A percentile compares a stretch with the other conserved stretches of the same genome.
phyloP scores from a whole-genome alignment of 2,797 vertebrate genomes.

The Sebastiscus albofasciatus region DNA sequence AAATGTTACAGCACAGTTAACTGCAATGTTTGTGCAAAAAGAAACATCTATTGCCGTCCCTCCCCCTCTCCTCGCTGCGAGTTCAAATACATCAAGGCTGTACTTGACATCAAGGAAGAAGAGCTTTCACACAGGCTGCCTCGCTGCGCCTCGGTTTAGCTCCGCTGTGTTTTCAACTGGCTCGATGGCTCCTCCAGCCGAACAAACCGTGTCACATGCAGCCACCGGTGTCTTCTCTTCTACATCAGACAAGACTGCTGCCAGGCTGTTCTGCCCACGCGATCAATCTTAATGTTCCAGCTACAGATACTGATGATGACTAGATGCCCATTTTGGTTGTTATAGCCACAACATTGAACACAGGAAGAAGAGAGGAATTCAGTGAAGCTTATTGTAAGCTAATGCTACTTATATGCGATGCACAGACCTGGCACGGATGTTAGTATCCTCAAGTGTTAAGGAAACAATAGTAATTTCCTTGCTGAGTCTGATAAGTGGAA shows the following conservation, averaged over 20 bases:
- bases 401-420: neutral
- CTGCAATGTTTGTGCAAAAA: neutral
- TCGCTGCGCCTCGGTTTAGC: neutral
- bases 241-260: neutral
- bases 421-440: neutral
- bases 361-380: neutral
- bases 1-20: neutral
- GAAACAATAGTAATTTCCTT: neutral
- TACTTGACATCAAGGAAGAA: neutral
- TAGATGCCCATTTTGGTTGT: neutral
- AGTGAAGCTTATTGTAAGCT: neutral
- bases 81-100: neutral
- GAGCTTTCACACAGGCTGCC: neutral
- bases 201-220: constrained; percentile 6
- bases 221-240: neutral
- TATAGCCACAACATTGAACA: neutral
- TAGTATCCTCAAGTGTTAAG: neutral
- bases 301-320: neutral
- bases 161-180: neutral
- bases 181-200: neutral
- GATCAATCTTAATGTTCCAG: constrained; percentile 15
- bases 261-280: constrained; percentile 4
- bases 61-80: neutral
- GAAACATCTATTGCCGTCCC: neutral
- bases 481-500: fast-evolving